These are phyloP conservation scores for Hemibagrus guttatus DNA, from an alignment of 2,797 vertebrate genomes.

Conservation along the genomic window DNA sequence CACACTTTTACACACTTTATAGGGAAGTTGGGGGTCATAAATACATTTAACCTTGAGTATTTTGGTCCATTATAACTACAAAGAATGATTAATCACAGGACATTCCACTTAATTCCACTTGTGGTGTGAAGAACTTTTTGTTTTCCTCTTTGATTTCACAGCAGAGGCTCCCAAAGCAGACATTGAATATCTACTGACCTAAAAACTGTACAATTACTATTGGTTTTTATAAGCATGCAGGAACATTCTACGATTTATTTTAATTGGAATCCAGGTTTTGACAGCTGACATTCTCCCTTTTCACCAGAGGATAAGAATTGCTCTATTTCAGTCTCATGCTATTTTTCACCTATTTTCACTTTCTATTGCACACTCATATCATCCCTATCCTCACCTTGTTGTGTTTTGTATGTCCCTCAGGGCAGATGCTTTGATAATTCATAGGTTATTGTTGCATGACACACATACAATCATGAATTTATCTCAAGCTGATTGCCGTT, in stretches of 20 bases:
- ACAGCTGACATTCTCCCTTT: neutral
- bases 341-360: conserved; percentile 13
- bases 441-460: conserved; percentile 65
- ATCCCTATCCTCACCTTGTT: conserved; percentile 60
- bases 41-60: conserved; percentile 8
- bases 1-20: neutral
- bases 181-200: neutral
- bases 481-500: neutral
- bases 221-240: neutral
- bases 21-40: conserved; percentile 1
- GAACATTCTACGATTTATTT: neutral
- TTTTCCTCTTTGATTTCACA: neutral
- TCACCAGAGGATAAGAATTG: conserved; percentile 10
- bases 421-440: conserved; percentile 65
- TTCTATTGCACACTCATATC: conserved; percentile 18
- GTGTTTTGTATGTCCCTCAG: conserved; percentile 72
- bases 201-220: neutral
- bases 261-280: conserved; percentile 5
- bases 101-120: conserved; percentile 4
- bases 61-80: neutral
- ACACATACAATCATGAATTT: neutral
- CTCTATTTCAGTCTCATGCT: neutral
- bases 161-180: neutral
- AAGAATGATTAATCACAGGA: conserved; percentile 5
- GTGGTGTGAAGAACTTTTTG: neutral